Evolutionary conservation across 1,140 invertebrate genomes (phyloP).

Genomic region (Drosophila punjabiensis): DNA sequence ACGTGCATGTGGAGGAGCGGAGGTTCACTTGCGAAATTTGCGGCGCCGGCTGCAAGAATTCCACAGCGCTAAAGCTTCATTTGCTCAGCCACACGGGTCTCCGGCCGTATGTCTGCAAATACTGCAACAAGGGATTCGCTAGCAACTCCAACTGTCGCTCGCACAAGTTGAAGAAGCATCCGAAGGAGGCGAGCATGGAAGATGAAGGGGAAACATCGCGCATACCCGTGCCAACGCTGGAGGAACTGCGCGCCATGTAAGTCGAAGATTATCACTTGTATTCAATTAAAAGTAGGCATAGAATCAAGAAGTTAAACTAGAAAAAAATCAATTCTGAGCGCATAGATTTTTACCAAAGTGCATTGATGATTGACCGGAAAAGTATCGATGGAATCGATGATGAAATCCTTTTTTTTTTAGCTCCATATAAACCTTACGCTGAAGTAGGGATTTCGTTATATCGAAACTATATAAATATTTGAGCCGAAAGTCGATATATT

Average conservation of each 20-base stretch:
- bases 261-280: background rate
- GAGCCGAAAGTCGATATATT: no score
- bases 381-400: no score
- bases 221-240: constrained; percentile 70
- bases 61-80: constrained; percentile 85
- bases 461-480: no score
- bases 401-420: background rate
- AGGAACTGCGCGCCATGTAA: constrained; percentile 73
- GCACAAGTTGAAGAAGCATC: constrained; percentile 86
- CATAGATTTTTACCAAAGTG: background rate
- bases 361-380: no score
- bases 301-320: no score
- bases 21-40: constrained; percentile 84
- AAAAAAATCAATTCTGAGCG: no score
- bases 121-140: constrained; percentile 85
- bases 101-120: constrained; percentile 85
- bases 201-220: constrained; percentile 55
- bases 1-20: constrained; percentile 85
- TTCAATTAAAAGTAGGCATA: background rate
- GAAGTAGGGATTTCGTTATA: background rate
- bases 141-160: constrained; percentile 86
- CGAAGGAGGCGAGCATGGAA: constrained; percentile 74
- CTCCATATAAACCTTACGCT: background rate
- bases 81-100: constrained; percentile 85
- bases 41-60: constrained; percentile 66